Conservation (phyloP, 1,140 invertebrate genomes). For the Drosophila busckii region DNA sequence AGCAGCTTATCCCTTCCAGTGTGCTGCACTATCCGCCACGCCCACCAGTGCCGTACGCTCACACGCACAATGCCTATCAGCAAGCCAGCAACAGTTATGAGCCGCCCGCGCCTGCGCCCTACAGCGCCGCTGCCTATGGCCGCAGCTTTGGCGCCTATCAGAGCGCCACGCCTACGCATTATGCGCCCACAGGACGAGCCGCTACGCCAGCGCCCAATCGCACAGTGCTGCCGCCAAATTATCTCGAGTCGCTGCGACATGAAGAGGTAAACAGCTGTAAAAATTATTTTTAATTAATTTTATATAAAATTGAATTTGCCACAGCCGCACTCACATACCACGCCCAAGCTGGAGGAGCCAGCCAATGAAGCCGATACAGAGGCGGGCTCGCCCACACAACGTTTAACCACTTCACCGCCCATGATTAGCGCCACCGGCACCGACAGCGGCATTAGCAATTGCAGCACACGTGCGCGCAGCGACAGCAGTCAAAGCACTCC, state of each 20-base stretch:
- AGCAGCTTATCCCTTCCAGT: conserved; percentile 63
- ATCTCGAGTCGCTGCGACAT: conserved; percentile 49
- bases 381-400: conserved; percentile 38
- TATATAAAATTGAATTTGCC: conserved; percentile 6
- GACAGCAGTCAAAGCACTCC: conserved; percentile 72
- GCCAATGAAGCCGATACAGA: conserved; percentile 21
- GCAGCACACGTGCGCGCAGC: conserved; percentile 61
- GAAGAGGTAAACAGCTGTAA: conserved; percentile 19
- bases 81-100: conserved; percentile 38
- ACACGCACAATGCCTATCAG: conserved; percentile 15
- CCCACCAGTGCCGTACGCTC: conserved; percentile 15
- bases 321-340: conserved; percentile 16
- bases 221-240: conserved; percentile 59
- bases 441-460: conserved; percentile 70
- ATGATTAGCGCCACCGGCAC: conserved; percentile 71
- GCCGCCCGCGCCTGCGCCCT: conserved; percentile 44
- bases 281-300: too few relatives aligned
- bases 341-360: conserved; percentile 47
- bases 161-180: conserved; percentile 30
- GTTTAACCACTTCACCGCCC: conserved; percentile 60
- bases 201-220: conserved; percentile 62
- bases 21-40: conserved; percentile 60
- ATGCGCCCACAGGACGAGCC: conserved; percentile 45
- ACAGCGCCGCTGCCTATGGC: conserved; percentile 45
- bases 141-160: conserved; percentile 46